These are phyloP conservation scores for Cyphomyrus discorhynchus DNA, from an alignment of 2,113 vertebrate species.

Conservation along the genomic window DNA sequence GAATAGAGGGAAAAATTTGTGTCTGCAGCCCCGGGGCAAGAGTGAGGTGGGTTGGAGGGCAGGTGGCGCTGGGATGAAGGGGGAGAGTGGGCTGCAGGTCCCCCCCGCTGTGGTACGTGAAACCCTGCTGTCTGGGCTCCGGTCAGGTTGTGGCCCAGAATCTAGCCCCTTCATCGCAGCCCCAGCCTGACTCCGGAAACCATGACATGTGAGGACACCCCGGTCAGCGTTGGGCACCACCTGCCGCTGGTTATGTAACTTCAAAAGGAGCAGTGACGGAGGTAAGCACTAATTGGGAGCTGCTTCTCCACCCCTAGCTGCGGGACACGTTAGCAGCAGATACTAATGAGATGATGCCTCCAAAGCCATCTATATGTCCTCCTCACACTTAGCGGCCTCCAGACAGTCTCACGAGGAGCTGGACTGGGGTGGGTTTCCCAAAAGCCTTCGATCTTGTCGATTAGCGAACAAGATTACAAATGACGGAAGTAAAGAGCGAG, in stretches of 20 bases:
- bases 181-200: not conserved
- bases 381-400: not conserved
- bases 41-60: not conserved
- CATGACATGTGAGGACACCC: not conserved
- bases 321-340: not conserved
- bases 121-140: not conserved
- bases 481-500: not conserved
- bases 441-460: not conserved
- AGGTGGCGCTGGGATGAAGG: not conserved
- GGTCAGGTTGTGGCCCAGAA: not conserved
- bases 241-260: not conserved
- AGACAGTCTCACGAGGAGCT: not conserved
- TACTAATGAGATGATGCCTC: not conserved
- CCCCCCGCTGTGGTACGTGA: not conserved
- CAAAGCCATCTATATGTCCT: not conserved
- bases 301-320: not conserved
- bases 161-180: not conserved
- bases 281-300: not conserved
- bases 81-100: not conserved
- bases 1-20: not conserved
- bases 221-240: not conserved
- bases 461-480: not conserved
- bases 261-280: not conserved
- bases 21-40: not conserved
- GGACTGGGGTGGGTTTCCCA: not conserved